Base-by-base conservation (phyloP, 2,888 invertebrate species). In the Bombylius discolor region DNA sequence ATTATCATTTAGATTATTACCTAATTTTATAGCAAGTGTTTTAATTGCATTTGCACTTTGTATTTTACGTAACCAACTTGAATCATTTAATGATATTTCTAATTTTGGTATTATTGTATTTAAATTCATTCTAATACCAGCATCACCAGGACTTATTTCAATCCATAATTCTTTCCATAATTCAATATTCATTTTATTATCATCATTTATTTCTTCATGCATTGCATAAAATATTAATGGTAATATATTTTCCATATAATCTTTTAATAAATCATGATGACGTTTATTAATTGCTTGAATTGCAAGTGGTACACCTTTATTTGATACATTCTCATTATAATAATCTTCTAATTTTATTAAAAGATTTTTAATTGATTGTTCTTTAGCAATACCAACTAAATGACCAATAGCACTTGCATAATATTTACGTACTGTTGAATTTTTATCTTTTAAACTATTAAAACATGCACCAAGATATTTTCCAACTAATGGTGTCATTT, bases 141-240 rank as follows among this genome's bases (percentile, higher is more conserved):
- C 81, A 75, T 91, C 94, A n/a, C 88, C 87, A n/a, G 90, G 89
- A 60, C 89, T 86, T 42, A 89, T 83, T 67, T 94, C 94, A 49
- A 82, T 81, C 94, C 94, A 95, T 47, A 93, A 79, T 68, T 94
- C 93, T 60, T 86, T 87, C 84, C 89, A 95, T 59, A 85, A 74
- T 66, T 87, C 85, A 59, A 86, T 78, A 12, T 82, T 82, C 12
- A 67, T 66, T 61, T 77, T 77, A 59, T 79, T 79, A 60, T 79
- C 79, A 32, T 82, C 81, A 14, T 79, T 81, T 66, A 84, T 83
- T 64, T 85, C 83, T 23, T 83, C 87, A 66, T 94, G 94, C 89
- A 92, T 94, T 12, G 92, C 95, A 61, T 92, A 81, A 71, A 93
- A 95, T 32, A 89, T 85, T 56, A 93, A 76, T 0, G 95, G 93